Percentiles rank a stretch among this genome's conserved stretches.
These are phyloP conservation scores for Laterallus jamaicensis DNA, from an alignment of 2,113 vertebrate genomes.

Conservation along the genomic window DNA sequence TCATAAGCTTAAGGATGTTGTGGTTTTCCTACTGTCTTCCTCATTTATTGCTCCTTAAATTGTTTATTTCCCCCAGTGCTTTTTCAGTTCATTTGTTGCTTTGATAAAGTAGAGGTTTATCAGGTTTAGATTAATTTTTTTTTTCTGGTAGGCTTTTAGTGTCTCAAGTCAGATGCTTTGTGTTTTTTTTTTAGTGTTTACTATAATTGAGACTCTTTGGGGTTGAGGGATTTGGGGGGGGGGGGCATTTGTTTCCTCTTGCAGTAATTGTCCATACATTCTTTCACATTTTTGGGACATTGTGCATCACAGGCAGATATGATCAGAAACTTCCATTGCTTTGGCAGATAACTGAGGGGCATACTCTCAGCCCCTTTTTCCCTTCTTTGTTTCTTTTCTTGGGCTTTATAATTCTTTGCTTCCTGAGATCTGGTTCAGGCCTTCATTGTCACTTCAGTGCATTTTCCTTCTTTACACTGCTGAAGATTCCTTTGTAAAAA, in stretches of 20 bases:
- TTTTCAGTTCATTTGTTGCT: neutral
- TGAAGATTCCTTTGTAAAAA: neutral
- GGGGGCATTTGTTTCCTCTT: neutral
- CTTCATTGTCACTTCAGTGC: neutral
- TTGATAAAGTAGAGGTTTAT: neutral
- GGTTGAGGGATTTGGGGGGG: neutral
- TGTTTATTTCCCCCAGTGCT: neutral
- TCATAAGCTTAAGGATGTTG: neutral
- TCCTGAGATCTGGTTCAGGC: neutral
- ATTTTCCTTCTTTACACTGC: neutral
- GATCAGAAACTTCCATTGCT: neutral
- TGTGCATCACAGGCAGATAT: neutral
- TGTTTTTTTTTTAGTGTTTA: neutral
- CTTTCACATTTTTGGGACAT: neutral
- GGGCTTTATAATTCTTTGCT: neutral
- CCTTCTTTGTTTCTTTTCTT: neutral
- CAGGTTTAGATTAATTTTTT: neutral
- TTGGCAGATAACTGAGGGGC: neutral
- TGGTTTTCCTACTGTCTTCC: neutral
- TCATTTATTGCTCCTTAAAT: neutral
- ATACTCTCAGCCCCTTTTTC: neutral
- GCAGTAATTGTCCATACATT: neutral
- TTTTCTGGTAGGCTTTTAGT: neutral
- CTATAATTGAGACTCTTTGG: neutral
- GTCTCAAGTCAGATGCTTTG: neutral